Evolutionary conservation across 1,140 invertebrate genomes (phyloP), one percentile per base, ranked within the genome.

Genomic region (Lineus longissimus): DNA sequence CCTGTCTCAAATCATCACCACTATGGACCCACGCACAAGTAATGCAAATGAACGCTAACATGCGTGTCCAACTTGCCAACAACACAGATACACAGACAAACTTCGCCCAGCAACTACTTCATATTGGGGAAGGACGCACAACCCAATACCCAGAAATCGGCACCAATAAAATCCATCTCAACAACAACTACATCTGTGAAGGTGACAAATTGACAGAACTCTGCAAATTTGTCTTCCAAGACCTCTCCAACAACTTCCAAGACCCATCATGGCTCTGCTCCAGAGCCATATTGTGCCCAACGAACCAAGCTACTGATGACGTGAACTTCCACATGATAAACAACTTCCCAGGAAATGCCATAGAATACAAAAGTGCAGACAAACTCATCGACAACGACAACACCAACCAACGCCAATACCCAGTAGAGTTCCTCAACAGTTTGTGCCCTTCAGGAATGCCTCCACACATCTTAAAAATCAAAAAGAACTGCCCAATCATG

Each of bases 401-500:
- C 33, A 31, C 57, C 33, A 15, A 40, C 15, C 19, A 40, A 13
- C 11, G 11, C 11, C 40, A 43, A 13, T 79, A 69, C 65, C 76
- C 78, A 9, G 41, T 70, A 11, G 79, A 82, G 67, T 76, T 76
- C 71, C 57, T 83, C 11, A 74, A 84, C 64, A 63, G 65, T 11
- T 56, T 77, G 19, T 72, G 70, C 7, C 70, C 73, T 17, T 68
- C 73, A 30, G 77, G 80, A 7, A 27, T 78, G 9, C 80, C 82
- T 22, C 74, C 75, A n/a, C 81, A 83, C 66, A 68, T 65, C 59
- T 64, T 84, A 9, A 59, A 60, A n/a, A 58, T 84, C 7, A 84
- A 83, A 73, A 40, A 70, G 25, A 74, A 77, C 13, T 22, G 59
- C 6, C 65, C 69, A 27, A 61, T 84, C 1, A 82, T 84, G 63